Base-by-base conservation (phyloP, 2,113 vertebrate species). In the Onychorhynchus coronatus region DNA sequence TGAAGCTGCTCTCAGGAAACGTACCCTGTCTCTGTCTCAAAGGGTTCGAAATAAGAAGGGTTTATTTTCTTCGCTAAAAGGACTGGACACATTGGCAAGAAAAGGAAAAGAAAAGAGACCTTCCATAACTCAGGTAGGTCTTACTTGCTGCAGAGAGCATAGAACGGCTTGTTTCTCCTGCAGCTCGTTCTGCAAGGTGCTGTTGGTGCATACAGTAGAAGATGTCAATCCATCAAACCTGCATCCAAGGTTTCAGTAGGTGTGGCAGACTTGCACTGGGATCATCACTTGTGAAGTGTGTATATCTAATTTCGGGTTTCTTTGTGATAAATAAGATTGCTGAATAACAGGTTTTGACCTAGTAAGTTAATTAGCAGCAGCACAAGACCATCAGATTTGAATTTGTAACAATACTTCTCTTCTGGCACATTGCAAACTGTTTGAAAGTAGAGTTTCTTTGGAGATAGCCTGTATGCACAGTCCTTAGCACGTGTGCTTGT, bases 21-120 rank as follows among this genome's bases (percentile, higher is more conserved):
- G 99, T 75, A 99, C 99, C 0, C 90, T 99, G 55, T 99, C 99
- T 37, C 92, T 99, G 87, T 98, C 98, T 6, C 98, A 98, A 79
- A 97, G 97, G 49, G 88, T 97, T 70, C 97, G 86, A 93, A 97
- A 93, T 87, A 99, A 99, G 97, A 98, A 98, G 97, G 98, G 99
- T 46, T 97, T 99, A 31, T 99, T 99, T 97, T 99, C 99, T 37
- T 99, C 99, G 0, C 98, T 99, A 5, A 99, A 99, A 98, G 99
- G 99, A 71, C 98, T 99, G 87, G 99, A 99, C 96, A 99, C 99
- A 25, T 96, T 99, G 53, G 99, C 99, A 14, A 99, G 98, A 90
- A 99, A 97, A 91, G 98, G 98, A 25, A 98, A 98, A 68, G 99
- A 99, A 65, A 99, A 99, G 84, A 98, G 99, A 31, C 98, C 99